These are phyloP conservation scores for Microctenopoma lineatum DNA, from an alignment of 2,797 vertebrate species.

Conservation along the genomic window DNA sequence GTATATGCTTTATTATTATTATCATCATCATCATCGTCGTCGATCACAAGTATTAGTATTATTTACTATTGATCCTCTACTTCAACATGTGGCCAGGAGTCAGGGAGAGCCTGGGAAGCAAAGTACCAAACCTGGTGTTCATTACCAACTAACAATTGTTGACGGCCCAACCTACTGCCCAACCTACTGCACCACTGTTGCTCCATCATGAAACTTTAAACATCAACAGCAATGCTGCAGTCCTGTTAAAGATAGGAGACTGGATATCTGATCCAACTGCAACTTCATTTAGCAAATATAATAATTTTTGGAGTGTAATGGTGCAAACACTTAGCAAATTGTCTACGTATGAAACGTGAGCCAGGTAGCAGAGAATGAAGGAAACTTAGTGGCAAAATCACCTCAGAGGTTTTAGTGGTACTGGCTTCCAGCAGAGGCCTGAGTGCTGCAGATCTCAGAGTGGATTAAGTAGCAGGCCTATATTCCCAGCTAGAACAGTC, in stretches of 20 bases:
- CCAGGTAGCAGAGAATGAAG: conserved; percentile 34
- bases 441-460: conserved; percentile 57
- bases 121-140: no score
- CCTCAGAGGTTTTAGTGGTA: conserved; percentile 62
- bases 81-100: no score
- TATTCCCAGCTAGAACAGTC: conserved; percentile 70
- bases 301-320: neutral
- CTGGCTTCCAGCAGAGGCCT: conserved; percentile 54
- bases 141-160: no score
- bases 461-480: conserved; percentile 66
- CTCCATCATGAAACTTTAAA: no score
- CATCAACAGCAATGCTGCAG: no score
- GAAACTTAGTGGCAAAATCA: conserved; percentile 58
- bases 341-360: neutral
- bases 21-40: no score
- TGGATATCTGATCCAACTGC: neutral
- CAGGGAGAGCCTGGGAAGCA: no score
- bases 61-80: no score
- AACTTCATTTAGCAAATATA: neutral
- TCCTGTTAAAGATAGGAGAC: neutral
- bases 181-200: no score
- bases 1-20: no score
- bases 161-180: no score
- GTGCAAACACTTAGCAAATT: neutral
- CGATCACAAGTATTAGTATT: no score